phyloP scores from a whole-genome alignment of 1,140 invertebrate species.

The Neodiprion virginianus region DNA sequence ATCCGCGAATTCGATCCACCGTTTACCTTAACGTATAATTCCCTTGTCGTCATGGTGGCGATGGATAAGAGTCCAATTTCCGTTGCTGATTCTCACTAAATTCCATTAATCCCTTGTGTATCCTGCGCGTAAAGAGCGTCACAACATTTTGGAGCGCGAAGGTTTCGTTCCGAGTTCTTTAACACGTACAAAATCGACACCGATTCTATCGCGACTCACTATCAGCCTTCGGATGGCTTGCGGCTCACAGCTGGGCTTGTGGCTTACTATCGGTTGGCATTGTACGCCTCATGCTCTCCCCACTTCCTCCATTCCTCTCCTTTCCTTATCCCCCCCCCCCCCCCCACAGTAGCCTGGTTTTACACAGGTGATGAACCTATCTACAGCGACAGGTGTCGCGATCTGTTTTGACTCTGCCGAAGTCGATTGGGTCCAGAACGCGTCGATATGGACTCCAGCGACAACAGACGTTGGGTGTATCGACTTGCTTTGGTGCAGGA shows the following conservation, averaged over 20 bases:
- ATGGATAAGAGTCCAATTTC: not conserved
- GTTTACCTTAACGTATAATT: constrained; percentile 58
- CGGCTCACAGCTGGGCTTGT: constrained; percentile 25
- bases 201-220: not conserved
- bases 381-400: not conserved
- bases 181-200: not conserved
- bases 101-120: not conserved
- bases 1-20: too few species aligned
- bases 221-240: not conserved
- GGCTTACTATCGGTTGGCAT: constrained; percentile 20
- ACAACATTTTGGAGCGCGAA: not conserved
- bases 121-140: not conserved
- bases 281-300: constrained; percentile 14
- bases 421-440: not conserved
- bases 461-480: not conserved
- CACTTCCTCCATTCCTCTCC: constrained; percentile 11
- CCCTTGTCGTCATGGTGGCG: constrained; percentile 52
- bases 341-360: not conserved
- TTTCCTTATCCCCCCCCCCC: too few species aligned
- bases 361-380: not conserved
- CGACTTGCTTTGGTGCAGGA: not conserved
- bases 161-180: not conserved
- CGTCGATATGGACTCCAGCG: not conserved
- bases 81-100: not conserved
- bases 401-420: not conserved